These are phyloP conservation scores for Sphenodon punctatus DNA, from an alignment of 2,797 vertebrate genomes.

Conservation along the genomic window DNA sequence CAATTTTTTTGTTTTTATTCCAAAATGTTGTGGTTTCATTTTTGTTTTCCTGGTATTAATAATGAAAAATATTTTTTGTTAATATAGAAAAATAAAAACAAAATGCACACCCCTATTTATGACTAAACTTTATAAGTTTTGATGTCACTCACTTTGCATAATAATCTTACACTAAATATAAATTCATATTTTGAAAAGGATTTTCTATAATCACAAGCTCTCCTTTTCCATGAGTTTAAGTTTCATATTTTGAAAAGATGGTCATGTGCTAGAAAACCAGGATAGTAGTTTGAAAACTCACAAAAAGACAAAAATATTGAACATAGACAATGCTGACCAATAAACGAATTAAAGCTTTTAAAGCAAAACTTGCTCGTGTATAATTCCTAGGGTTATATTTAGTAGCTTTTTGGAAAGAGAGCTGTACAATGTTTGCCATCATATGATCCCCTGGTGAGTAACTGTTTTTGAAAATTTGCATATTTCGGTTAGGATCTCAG, in stretches of 20 bases:
- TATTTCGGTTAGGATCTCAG: slow-evolving; percentile 5
- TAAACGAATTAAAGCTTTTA: too few species aligned
- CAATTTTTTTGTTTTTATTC: too few species aligned
- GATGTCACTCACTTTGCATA: not conserved
- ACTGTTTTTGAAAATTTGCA: not conserved
- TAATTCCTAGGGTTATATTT: not conserved
- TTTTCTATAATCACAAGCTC: not conserved
- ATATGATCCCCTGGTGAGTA: not conserved
- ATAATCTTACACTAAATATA: not conserved
- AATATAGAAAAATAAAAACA: too few species aligned
- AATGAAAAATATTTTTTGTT: not conserved
- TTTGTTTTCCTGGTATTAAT: too few species aligned
- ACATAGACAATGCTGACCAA: too few species aligned
- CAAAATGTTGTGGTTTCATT: too few species aligned
- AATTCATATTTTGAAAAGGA: not conserved
- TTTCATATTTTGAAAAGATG: not conserved
- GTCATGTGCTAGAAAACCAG: not conserved
- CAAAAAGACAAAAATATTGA: too few species aligned
- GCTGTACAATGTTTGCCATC: not conserved
- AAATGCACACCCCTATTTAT: too few species aligned
- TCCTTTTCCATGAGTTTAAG: not conserved
- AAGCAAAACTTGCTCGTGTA: not conserved
- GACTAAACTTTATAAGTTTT: too few species aligned
- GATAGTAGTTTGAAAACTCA: too few species aligned
- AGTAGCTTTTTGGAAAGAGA: not conserved